Conservation (phyloP, 2,113 vertebrate species). For the Ictalurus punctatus region DNA sequence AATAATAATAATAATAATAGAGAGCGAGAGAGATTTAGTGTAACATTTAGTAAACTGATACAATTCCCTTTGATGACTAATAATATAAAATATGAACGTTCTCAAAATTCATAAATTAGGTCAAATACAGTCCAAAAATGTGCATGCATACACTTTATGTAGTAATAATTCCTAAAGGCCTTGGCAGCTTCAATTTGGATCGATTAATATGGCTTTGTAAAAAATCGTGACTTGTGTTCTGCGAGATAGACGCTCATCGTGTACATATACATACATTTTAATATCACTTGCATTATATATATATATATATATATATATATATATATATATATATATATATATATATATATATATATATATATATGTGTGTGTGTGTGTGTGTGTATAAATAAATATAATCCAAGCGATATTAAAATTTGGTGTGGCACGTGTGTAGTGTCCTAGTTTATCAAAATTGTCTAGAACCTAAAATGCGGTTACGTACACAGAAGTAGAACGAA, state of each 20-base stretch:
- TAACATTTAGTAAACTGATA: background rate
- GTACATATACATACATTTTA: too few species aligned
- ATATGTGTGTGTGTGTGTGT: too few species aligned
- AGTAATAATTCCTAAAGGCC: constrained; percentile 11
- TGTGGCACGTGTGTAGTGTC: background rate
- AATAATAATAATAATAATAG: too few species aligned
- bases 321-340: too few species aligned
- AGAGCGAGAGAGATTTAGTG: background rate
- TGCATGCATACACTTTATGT: constrained; percentile 21
- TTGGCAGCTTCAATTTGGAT: constrained; percentile 29
- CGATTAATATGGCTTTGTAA: constrained; percentile 31
- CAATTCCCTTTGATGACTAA: background rate
- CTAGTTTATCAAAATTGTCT: constrained; percentile 5
- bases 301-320: too few species aligned
- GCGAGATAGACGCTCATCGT: constrained; percentile 1
- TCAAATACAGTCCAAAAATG: constrained; percentile 24
- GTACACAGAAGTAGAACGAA: constrained; percentile 16
- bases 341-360: too few species aligned
- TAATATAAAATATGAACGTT: constrained; percentile 20
- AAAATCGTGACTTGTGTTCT: background rate
- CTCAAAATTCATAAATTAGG: constrained; percentile 15
- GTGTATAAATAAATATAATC: background rate
- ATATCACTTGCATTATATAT: too few species aligned
- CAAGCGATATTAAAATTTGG: constrained; percentile 12
- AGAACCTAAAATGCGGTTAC: background rate